These are phyloP conservation scores for Homarus gammarus DNA, from an alignment of 2,888 invertebrate genomes.

Conservation along the genomic window DNA sequence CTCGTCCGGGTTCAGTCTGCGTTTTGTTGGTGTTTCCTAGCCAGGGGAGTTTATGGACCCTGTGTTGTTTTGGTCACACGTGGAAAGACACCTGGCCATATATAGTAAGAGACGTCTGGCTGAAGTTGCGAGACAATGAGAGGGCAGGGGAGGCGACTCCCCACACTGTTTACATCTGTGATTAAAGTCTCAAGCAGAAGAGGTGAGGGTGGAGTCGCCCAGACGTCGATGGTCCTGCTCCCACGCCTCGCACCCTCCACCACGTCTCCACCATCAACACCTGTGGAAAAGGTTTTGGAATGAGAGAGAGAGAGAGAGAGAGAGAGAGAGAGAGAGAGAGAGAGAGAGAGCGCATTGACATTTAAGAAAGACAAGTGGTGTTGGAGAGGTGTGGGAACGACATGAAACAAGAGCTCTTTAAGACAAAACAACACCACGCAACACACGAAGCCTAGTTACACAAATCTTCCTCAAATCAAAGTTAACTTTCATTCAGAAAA, in stretches of 20 bases:
- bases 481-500: too few species aligned
- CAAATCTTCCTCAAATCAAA: too few species aligned
- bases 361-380: not conserved
- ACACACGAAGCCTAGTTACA: too few species aligned
- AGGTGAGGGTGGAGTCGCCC: not conserved
- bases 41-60: too few species aligned
- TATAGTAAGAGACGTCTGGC: not conserved
- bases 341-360: not conserved
- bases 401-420: not conserved
- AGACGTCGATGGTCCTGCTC: not conserved
- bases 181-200: not conserved
- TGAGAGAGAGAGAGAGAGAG: constrained; percentile 13
- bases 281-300: not conserved
- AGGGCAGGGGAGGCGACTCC: not conserved
- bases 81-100: too few species aligned
- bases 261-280: too few species aligned
- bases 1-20: too few species aligned
- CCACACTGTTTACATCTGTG: not conserved
- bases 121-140: not conserved
- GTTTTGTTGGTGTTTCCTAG: too few species aligned
- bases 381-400: not conserved
- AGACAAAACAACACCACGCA: too few species aligned
- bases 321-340: constrained; percentile 16
- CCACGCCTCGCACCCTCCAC: too few species aligned
- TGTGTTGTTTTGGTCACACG: too few species aligned